These are phyloP conservation scores for Hermatobates lingyangjiaoensis DNA, from an alignment of 1,140 invertebrate genomes.

Conservation along the genomic window DNA sequence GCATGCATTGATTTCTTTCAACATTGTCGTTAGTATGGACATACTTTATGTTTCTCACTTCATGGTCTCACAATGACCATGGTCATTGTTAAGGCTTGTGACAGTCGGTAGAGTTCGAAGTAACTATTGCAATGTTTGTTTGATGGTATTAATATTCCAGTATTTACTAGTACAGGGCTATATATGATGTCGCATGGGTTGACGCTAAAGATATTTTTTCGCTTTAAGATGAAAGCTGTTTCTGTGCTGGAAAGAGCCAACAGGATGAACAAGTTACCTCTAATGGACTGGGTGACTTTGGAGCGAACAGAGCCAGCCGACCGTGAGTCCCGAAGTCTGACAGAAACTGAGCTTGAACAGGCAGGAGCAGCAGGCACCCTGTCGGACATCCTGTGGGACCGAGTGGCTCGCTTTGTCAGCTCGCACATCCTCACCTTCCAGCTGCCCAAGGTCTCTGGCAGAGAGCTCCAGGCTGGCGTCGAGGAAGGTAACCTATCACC, in stretches of 20 bases:
- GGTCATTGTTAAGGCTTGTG: too few species aligned
- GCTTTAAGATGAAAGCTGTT: background rate
- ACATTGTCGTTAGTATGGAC: too few species aligned
- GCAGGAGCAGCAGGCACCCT: conserved; percentile 37
- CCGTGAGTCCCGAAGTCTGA: conserved; percentile 20
- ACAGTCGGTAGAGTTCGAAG: too few species aligned
- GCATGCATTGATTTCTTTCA: too few species aligned
- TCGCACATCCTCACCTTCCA: conserved; percentile 52
- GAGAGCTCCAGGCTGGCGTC: conserved; percentile 42
- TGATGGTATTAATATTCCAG: too few species aligned
- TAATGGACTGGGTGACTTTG: background rate
- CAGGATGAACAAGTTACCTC: background rate
- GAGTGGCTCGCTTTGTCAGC: conserved; percentile 45
- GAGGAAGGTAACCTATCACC: conserved; percentile 67
- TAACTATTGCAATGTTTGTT: too few species aligned
- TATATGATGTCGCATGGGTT: too few species aligned
- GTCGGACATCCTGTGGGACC: conserved; percentile 45
- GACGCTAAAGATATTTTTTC: too few species aligned
- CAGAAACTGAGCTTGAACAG: conserved; percentile 43
- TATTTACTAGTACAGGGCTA: too few species aligned
- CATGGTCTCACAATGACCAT: too few species aligned
- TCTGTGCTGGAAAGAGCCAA: background rate
- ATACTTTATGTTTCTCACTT: too few species aligned
- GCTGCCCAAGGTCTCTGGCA: conserved; percentile 43
- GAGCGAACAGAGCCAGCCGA: background rate